Percentiles rank a stretch among this genome's conserved stretches.
Conservation (phyloP, 1,140 invertebrate species). For the Trinorchestia longiramus region DNA sequence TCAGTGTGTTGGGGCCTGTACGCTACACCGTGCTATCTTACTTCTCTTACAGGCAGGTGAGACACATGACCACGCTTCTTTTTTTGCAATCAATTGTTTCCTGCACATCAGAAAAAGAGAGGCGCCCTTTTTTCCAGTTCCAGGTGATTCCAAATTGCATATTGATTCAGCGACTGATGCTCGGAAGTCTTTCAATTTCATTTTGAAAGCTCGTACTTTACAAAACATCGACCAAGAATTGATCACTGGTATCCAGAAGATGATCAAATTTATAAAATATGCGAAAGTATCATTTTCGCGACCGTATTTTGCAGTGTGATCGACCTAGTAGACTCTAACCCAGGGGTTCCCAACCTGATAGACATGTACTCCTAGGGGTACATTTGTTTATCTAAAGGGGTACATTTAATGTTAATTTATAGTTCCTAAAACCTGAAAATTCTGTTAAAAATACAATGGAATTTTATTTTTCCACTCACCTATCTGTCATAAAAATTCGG, state of each 20-base stretch:
- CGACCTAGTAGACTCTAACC: slow-evolving; percentile 13
- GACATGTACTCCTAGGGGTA: no score
- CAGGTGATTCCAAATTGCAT: not conserved
- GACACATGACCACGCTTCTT: slow-evolving; percentile 2
- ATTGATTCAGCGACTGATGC: not conserved
- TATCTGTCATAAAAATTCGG: no score
- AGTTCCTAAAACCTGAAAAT: no score
- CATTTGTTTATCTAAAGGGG: no score
- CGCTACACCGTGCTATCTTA: not conserved
- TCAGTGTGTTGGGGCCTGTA: slow-evolving; percentile 3
- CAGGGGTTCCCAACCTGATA: no score
- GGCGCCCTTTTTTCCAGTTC: not conserved
- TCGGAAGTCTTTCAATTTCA: slow-evolving; percentile 28
- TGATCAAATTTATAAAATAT: not conserved
- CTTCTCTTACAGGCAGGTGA: not conserved
- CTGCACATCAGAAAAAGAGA: not conserved
- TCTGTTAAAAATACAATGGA: no score
- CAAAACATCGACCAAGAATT: slow-evolving; percentile 7
- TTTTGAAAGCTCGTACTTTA: not conserved
- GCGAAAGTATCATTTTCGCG: slow-evolving; percentile 2
- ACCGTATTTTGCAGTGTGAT: not conserved
- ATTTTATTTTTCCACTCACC: no score
- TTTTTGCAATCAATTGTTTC: slow-evolving; percentile 7
- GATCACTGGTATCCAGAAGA: not conserved
- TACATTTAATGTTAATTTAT: no score